These are phyloP conservation scores for Myotis lucifugus DNA, from an alignment of 2,113 vertebrate species.

Conservation along the genomic window DNA sequence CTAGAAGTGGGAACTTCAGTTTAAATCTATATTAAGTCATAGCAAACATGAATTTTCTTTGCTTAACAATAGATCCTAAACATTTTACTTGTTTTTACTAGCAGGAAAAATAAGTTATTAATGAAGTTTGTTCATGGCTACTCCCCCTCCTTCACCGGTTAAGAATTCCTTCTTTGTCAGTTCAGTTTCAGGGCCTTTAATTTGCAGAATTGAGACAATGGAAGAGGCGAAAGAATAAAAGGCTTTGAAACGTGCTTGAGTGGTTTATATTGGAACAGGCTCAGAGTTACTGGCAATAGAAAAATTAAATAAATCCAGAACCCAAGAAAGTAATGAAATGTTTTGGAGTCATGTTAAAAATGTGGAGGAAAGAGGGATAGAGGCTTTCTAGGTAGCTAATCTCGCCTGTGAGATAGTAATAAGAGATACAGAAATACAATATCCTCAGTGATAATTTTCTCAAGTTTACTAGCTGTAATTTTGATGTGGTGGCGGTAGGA, in stretches of 20 bases:
- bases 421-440: neutral
- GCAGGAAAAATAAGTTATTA: neutral
- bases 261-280: neutral
- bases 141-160: neutral
- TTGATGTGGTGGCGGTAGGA: neutral
- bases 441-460: neutral
- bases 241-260: neutral
- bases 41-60: neutral
- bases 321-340: neutral
- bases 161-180: neutral
- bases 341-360: neutral
- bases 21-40: neutral
- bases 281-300: neutral
- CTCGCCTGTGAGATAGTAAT: neutral
- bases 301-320: conserved; percentile 1
- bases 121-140: neutral
- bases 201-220: neutral
- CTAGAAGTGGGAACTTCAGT: neutral
- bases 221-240: neutral
- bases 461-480: neutral
- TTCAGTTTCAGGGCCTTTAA: neutral
- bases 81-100: neutral
- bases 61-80: neutral
- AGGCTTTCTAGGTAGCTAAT: neutral
- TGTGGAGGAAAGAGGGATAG: neutral